Conservation (phyloP, 2,113 vertebrate species). For the Zosterops pallidus region DNA sequence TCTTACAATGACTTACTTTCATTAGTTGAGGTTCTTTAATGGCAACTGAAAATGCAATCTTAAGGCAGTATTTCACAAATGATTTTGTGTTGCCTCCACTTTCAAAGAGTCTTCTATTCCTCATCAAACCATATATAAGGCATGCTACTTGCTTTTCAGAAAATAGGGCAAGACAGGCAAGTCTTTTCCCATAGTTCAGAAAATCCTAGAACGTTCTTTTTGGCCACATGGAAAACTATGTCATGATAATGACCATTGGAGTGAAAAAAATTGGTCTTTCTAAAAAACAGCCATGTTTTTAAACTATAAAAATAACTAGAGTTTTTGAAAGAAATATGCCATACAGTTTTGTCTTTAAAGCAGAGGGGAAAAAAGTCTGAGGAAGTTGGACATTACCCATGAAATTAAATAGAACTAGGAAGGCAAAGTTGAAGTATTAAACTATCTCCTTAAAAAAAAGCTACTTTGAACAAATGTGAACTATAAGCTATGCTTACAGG, state of each 20-base stretch:
- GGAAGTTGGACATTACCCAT: not conserved
- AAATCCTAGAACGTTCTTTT: not conserved
- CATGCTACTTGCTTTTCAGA: not conserved
- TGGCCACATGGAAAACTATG: not conserved
- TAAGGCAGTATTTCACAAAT: not conserved
- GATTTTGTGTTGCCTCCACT: not conserved
- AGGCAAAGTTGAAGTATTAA: not conserved
- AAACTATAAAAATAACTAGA: not conserved
- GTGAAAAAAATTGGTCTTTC: not conserved
- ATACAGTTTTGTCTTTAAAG: not conserved
- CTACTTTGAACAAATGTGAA: not conserved
- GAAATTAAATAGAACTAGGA: not conserved
- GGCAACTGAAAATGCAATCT: not conserved
- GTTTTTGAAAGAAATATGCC: not conserved
- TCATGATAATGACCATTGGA: not conserved
- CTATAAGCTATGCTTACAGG: not conserved
- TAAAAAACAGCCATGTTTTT: not conserved
- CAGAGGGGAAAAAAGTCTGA: not conserved
- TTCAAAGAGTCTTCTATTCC: not conserved
- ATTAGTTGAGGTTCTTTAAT: not conserved
- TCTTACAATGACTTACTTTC: not conserved
- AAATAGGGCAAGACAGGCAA: not conserved
- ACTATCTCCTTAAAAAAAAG: not conserved
- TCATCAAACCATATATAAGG: not conserved
- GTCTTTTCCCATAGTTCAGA: not conserved